phyloP scores from a whole-genome alignment of 2,113 vertebrate species.

The Brachyhypopomus occidentalis region DNA sequence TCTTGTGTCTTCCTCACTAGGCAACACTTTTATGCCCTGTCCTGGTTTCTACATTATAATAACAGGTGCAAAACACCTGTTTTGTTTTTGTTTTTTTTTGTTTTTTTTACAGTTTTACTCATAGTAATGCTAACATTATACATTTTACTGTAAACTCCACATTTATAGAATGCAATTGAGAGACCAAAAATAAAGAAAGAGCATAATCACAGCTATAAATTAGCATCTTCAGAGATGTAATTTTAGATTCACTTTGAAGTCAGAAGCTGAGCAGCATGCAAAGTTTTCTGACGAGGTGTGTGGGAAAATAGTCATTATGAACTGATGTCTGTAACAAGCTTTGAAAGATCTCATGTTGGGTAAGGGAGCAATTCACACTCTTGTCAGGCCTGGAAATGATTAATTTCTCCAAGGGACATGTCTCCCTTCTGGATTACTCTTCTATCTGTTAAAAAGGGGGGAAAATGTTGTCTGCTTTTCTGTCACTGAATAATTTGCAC shows the following conservation, averaged over 20 bases:
- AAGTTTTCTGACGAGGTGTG: not conserved
- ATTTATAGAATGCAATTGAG: not conserved
- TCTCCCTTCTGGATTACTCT: constrained; percentile 40
- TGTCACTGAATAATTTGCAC: constrained; percentile 58
- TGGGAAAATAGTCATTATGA: constrained; percentile 26
- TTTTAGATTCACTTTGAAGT: not conserved
- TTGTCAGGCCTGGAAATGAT: constrained; percentile 46
- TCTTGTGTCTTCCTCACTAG: too few species aligned
- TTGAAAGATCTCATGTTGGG: constrained; percentile 32
- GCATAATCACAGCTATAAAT: too few species aligned
- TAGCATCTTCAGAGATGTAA: not conserved
- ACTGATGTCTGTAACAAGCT: constrained; percentile 33
- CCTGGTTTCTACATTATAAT: not conserved
- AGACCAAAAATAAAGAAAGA: too few species aligned
- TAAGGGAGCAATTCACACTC: constrained; percentile 41
- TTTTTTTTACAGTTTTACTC: not conserved
- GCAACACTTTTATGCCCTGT: not conserved
- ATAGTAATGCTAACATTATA: not conserved
- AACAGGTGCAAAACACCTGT: not conserved
- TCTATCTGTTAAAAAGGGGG: constrained; percentile 26
- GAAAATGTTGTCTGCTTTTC: constrained; percentile 10
- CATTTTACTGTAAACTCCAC: not conserved
- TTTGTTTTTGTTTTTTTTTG: too few species aligned
- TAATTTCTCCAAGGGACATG: constrained; percentile 43
- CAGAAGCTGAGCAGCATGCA: not conserved